phyloP scores from a whole-genome alignment of 2,888 invertebrate genomes.

The Ommatoiulus sabulosus region DNA sequence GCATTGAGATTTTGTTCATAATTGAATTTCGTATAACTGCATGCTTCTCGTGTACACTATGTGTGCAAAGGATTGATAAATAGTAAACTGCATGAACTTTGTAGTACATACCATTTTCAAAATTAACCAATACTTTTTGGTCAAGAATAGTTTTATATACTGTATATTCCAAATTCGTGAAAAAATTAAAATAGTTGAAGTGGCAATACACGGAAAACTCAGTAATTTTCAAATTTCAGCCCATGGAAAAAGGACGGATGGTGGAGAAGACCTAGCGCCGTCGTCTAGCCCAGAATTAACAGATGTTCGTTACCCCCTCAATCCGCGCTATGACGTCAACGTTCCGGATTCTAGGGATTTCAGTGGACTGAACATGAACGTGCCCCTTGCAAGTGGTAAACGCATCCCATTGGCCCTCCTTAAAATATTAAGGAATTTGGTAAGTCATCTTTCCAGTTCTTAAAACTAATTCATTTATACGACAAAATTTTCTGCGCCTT shows the following conservation, averaged over 20 bases:
- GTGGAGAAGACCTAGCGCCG: background rate
- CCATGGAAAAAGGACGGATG: slow-evolving; percentile 55
- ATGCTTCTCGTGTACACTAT: background rate
- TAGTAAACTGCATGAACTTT: too few relatives aligned
- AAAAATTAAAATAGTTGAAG: too few relatives aligned
- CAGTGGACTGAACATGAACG: background rate
- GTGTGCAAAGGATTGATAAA: too few relatives aligned
- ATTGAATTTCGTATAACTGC: background rate
- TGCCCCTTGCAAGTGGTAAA: background rate
- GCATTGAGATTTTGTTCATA: background rate
- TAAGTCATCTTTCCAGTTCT: background rate
- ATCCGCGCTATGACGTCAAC: slow-evolving; percentile 31
- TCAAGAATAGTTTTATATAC: too few relatives aligned
- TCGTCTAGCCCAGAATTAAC: background rate
- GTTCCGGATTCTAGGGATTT: slow-evolving; percentile 39
- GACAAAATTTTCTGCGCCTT: too few relatives aligned
- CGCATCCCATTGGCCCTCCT: slow-evolving; percentile 49
- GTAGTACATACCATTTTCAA: too few relatives aligned
- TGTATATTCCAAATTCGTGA: too few relatives aligned
- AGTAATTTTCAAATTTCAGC: slow-evolving; percentile 47
- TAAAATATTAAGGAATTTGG: slow-evolving; percentile 54
- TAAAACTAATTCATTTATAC: too few relatives aligned
- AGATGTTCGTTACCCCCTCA: slow-evolving; percentile 14
- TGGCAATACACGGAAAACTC: background rate
- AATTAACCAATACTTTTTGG: too few relatives aligned